Evolutionary conservation across 2,888 invertebrate species (phyloP).

Genomic region (Xylophagus ater): DNA sequence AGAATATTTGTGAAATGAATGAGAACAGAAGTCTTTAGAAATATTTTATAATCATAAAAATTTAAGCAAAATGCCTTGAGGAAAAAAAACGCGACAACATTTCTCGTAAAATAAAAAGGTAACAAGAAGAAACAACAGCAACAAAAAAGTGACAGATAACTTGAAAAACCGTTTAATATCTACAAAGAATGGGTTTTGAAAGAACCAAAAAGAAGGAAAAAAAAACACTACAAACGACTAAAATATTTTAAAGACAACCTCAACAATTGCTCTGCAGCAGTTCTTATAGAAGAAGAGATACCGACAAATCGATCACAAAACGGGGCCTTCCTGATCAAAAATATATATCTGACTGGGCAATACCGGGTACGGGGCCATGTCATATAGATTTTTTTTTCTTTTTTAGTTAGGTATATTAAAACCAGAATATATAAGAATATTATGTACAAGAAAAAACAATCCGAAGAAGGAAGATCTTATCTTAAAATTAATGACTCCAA

Average conservation of each 20-base stretch:
- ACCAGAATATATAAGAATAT: too few species aligned
- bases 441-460: conserved; percentile 11
- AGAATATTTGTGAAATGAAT: background rate
- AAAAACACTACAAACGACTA: background rate
- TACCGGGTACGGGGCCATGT: too few species aligned
- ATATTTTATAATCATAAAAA: background rate
- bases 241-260: conserved; percentile 5
- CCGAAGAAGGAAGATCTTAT: conserved; percentile 15
- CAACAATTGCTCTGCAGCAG: background rate
- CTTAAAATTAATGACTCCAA: conserved; percentile 17
- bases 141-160: conserved; percentile 13
- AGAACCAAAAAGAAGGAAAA: background rate
- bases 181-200: too few species aligned
- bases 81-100: conserved; percentile 13
- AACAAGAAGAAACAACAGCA: conserved; percentile 6
- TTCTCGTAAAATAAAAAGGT: conserved; percentile 1
- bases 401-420: too few species aligned
- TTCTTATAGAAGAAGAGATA: background rate
- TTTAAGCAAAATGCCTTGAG: background rate
- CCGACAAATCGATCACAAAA: conserved; percentile 7
- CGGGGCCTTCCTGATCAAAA: too few species aligned
- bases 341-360: too few species aligned
- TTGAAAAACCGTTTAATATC: conserved; percentile 16
- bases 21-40: background rate
- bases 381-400: too few species aligned